These are phyloP conservation scores for Hydractinia symbiolongicarpus DNA, from an alignment of 30 jellyfish, hydroid and myxozoan species.

Conservation along the genomic window DNA sequence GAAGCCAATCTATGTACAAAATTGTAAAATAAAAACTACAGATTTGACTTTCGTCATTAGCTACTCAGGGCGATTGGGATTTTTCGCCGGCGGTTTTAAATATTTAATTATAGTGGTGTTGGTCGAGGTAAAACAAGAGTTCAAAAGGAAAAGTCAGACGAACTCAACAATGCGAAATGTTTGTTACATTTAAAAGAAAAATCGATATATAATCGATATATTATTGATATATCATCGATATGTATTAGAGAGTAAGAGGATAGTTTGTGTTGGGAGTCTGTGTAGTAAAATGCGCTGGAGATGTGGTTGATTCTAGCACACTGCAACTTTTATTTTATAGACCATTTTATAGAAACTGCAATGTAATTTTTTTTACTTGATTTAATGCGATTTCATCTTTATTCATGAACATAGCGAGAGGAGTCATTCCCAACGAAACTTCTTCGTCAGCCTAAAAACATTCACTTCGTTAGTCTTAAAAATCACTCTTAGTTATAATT, in stretches of 20 bases:
- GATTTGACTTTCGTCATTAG: not conserved
- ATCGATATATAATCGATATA: not conserved
- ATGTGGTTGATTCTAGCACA: not conserved
- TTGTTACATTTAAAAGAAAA: not conserved
- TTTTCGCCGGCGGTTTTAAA: no score
- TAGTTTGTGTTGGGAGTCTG: not conserved
- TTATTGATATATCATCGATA: not conserved
- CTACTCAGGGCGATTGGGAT: not conserved
- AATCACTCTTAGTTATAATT: not conserved
- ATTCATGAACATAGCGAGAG: conserved; percentile 1
- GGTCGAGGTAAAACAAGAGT: not conserved
- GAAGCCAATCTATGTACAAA: conserved; percentile 2
- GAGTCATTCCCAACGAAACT: not conserved
- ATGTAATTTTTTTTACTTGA: not conserved
- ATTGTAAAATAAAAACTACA: not conserved
- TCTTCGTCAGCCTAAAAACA: conserved; percentile 23
- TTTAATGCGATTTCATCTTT: conserved; percentile 14
- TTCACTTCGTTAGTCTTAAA: not conserved
- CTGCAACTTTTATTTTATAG: no score
- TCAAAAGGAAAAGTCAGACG: not conserved
- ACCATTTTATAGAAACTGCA: no score
- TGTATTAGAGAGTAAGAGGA: not conserved
- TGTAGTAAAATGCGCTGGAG: not conserved
- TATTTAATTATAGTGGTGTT: no score
- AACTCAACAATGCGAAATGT: not conserved